Conservation (phyloP, 1,140 invertebrate species). For the Spodoptera frugiperda region DNA sequence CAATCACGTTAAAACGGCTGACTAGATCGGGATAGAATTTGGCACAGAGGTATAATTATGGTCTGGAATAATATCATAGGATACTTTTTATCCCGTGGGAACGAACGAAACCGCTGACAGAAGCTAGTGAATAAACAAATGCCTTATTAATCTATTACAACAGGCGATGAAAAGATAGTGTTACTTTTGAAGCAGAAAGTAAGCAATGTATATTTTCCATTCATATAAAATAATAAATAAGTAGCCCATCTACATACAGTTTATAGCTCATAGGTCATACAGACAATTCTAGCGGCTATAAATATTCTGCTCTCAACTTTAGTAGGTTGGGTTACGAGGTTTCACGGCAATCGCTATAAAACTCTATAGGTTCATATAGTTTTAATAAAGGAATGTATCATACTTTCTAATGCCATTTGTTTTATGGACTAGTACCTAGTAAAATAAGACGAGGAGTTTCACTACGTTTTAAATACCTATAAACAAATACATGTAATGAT, state of each 20-base stretch:
- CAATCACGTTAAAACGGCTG: too few species aligned
- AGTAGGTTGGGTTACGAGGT: constrained; percentile 22
- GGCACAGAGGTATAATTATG: too few species aligned
- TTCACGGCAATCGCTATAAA: constrained; percentile 26
- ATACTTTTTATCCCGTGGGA: too few species aligned
- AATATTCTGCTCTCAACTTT: constrained; percentile 9
- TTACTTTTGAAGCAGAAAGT: too few species aligned
- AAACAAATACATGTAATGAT: too few species aligned
- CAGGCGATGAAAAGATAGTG: too few species aligned
- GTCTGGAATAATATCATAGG: too few species aligned
- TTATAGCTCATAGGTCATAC: background rate
- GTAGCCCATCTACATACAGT: background rate
- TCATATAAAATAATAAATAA: background rate
- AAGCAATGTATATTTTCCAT: too few species aligned
- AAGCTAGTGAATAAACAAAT: too few species aligned
- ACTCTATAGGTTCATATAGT: background rate
- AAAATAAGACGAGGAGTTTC: background rate
- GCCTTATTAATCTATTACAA: too few species aligned
- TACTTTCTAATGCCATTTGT: constrained; percentile 18
- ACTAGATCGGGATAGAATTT: too few species aligned
- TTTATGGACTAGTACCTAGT: constrained; percentile 2
- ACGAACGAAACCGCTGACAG: too few species aligned
- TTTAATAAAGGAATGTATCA: background rate
- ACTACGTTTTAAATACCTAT: background rate
- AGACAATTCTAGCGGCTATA: background rate